A percentile compares a stretch with the other conserved stretches of the same genome.
These are phyloP conservation scores for Drosophila varians DNA, from an alignment of 1,140 invertebrate genomes.

Conservation along the genomic window DNA sequence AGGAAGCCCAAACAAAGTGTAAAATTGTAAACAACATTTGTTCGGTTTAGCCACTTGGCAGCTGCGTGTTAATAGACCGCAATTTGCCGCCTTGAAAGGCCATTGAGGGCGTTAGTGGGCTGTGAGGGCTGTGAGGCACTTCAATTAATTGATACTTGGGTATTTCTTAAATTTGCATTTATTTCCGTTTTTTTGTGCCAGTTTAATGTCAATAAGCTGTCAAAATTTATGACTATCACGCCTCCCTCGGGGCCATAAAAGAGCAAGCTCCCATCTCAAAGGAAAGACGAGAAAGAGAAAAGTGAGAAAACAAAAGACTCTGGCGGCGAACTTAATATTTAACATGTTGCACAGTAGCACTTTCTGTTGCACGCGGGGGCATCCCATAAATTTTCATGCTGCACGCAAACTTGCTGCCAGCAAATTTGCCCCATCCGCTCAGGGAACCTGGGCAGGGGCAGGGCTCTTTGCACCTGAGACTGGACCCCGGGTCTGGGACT, in stretches of 20 bases:
- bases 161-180: constrained; percentile 18
- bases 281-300: constrained; percentile 24
- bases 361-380: constrained; percentile 43
- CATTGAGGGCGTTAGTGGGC: constrained; percentile 5
- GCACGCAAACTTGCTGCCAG: constrained; percentile 63
- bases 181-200: constrained; percentile 10
- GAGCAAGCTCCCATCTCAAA: background rate
- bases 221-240: constrained; percentile 69
- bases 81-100: constrained; percentile 49
- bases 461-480: constrained; percentile 25
- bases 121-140: constrained; percentile 35
- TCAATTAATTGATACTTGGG: constrained; percentile 30
- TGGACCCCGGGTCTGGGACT: background rate
- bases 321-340: constrained; percentile 57
- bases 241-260: constrained; percentile 33
- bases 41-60: constrained; percentile 45
- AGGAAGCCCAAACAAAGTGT: constrained; percentile 16
- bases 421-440: constrained; percentile 21
- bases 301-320: constrained; percentile 41
- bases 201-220: constrained; percentile 77
- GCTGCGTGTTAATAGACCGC: constrained; percentile 63
- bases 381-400: constrained; percentile 76
- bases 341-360: constrained; percentile 48
- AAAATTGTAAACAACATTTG: constrained; percentile 42
- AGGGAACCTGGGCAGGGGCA: constrained; percentile 20